These are phyloP conservation scores for Otocyon megalotis DNA, from an alignment of 2,113 vertebrate species.

Conservation along the genomic window DNA sequence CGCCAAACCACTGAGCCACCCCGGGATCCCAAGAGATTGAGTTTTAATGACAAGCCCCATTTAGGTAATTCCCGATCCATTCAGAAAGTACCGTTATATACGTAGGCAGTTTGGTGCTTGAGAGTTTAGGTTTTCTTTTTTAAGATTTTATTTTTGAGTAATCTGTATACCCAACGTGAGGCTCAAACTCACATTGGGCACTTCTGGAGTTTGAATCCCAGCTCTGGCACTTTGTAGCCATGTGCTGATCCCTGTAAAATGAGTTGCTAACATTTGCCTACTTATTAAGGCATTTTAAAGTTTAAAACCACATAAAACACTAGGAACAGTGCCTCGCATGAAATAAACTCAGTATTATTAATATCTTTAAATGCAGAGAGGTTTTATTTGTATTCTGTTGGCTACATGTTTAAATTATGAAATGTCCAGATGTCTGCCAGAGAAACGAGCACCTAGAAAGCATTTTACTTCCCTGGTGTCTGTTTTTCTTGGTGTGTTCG, in stretches of 20 bases:
- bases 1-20: no score
- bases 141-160: background rate
- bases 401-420: constrained; percentile 3
- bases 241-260: background rate
- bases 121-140: background rate
- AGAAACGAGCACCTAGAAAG: background rate
- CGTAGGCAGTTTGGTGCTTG: background rate
- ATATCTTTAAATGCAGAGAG: background rate
- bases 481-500: background rate
- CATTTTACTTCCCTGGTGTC: background rate
- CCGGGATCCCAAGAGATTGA: no score
- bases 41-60: background rate
- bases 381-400: background rate
- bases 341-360: background rate
- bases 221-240: background rate
- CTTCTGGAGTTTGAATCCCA: background rate
- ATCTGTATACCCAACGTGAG: background rate
- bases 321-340: background rate
- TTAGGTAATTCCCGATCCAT: background rate
- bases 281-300: background rate
- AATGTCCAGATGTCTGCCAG: background rate
- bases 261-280: background rate
- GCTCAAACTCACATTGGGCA: background rate
- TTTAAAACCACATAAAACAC: background rate
- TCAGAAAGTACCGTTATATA: background rate